Evolutionary conservation across 2,888 invertebrate genomes (phyloP).

Genomic region (Acanthosoma haemorrhoidale): DNA sequence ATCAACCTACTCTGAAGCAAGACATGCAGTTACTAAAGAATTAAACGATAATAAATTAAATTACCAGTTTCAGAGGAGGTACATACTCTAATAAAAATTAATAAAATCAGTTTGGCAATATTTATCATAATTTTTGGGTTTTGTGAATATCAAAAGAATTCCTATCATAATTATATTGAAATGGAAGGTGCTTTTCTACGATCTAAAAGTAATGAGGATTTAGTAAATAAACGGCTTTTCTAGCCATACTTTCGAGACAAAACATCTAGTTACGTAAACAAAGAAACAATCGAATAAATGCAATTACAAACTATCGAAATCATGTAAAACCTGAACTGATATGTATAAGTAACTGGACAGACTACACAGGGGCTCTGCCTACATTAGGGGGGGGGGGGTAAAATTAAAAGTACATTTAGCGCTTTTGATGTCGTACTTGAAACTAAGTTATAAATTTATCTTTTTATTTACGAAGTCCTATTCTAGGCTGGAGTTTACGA

Average conservation of each 20-base stretch:
- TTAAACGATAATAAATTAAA: neutral
- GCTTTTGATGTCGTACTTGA: no score
- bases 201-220: neutral
- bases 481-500: no score
- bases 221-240: neutral
- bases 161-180: conserved; percentile 15
- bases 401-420: no score
- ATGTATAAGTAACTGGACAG: no score
- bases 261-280: neutral
- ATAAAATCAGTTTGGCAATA: neutral
- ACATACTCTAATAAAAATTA: conserved; percentile 18
- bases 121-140: conserved; percentile 20
- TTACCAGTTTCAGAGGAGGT: conserved; percentile 25
- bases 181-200: neutral
- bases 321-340: no score
- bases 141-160: neutral
- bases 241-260: neutral
- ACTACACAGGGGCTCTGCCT: no score
- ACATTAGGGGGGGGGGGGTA: no score
- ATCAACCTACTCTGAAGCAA: neutral
- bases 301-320: neutral
- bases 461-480: no score
- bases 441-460: no score
- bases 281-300: neutral
- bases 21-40: neutral